These are phyloP conservation scores for Haliclona indistincta DNA, from an alignment of 37 sponge, comb jelly and placozoan genomes.

Conservation along the genomic window DNA sequence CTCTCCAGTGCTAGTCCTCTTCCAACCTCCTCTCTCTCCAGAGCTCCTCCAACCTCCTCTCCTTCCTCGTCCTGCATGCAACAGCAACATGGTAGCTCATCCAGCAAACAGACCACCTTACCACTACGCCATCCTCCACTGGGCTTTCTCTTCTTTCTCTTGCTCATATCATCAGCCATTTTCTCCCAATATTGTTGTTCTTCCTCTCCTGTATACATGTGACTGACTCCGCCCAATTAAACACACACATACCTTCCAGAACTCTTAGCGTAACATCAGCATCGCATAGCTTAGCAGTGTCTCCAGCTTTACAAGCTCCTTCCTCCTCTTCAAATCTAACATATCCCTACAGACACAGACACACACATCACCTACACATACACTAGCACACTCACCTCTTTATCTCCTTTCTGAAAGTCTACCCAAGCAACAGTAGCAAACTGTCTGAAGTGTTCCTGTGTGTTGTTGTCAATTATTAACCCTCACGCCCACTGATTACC, in stretches of 20 bases:
- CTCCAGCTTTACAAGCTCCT: slow-evolving; percentile 51
- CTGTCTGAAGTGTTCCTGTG: slow-evolving; percentile 47
- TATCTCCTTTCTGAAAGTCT: slow-evolving; percentile 61
- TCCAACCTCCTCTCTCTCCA: too few species aligned
- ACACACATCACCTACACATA: slow-evolving; percentile 1
- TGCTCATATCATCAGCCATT: background rate
- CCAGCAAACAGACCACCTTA: too few species aligned
- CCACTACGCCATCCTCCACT: background rate
- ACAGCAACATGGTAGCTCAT: too few species aligned
- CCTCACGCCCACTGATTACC: background rate
- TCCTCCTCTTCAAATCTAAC: slow-evolving; percentile 67
- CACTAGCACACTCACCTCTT: slow-evolving; percentile 49
- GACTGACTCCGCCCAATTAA: background rate
- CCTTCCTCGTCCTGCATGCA: too few species aligned
- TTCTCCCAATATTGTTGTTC: slow-evolving; percentile 58
- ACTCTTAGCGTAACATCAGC: slow-evolving; percentile 40
- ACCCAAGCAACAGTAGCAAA: slow-evolving; percentile 70
- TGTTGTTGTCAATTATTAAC: background rate
- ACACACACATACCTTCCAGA: slow-evolving; percentile 54
- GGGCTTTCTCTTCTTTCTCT: slow-evolving; percentile 13
- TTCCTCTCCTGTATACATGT: slow-evolving; percentile 30
- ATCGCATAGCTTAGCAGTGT: slow-evolving; percentile 32
- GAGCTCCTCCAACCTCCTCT: too few species aligned
- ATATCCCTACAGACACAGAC: slow-evolving; percentile 52
- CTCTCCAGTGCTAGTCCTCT: too few species aligned